Evolutionary conservation across 2,113 vertebrate species (phyloP).

Genomic region (Ranitomeya variabilis): DNA sequence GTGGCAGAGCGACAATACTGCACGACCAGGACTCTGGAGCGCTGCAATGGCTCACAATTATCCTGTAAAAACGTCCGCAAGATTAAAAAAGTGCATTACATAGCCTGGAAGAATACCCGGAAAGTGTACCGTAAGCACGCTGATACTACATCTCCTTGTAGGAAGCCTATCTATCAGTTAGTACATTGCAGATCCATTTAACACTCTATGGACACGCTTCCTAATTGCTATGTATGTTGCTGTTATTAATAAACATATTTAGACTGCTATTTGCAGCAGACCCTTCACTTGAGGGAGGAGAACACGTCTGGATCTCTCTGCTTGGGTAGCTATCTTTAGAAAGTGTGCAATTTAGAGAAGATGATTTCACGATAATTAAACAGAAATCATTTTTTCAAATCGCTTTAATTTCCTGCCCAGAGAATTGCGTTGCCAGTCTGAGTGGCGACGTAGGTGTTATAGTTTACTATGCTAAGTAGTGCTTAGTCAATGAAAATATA

Average conservation of each 20-base stretch:
- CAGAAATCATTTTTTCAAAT: conserved; percentile 41
- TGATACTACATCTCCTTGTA: neutral
- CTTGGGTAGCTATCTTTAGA: conserved; percentile 41
- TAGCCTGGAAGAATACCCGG: neutral
- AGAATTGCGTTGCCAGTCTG: conserved; percentile 10
- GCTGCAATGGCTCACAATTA: too few relatives aligned
- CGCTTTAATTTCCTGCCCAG: conserved; percentile 47
- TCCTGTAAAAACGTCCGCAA: too few relatives aligned
- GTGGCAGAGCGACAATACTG: too few relatives aligned
- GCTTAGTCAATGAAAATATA: neutral
- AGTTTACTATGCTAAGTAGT: neutral
- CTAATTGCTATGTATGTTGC: neutral
- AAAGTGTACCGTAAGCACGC: too few relatives aligned
- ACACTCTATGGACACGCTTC: neutral
- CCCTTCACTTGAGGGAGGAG: neutral
- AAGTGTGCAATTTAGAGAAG: conserved; percentile 28
- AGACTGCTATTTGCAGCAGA: conserved; percentile 5
- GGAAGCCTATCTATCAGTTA: neutral
- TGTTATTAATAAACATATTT: neutral
- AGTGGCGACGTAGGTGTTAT: neutral
- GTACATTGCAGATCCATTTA: neutral
- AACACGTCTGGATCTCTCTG: neutral
- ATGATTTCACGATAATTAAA: conserved; percentile 47
- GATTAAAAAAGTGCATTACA: too few relatives aligned
- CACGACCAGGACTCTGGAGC: too few relatives aligned